Base-by-base conservation (phyloP, 1,140 invertebrate genomes). In the Matsumurasca onukii region DNA sequence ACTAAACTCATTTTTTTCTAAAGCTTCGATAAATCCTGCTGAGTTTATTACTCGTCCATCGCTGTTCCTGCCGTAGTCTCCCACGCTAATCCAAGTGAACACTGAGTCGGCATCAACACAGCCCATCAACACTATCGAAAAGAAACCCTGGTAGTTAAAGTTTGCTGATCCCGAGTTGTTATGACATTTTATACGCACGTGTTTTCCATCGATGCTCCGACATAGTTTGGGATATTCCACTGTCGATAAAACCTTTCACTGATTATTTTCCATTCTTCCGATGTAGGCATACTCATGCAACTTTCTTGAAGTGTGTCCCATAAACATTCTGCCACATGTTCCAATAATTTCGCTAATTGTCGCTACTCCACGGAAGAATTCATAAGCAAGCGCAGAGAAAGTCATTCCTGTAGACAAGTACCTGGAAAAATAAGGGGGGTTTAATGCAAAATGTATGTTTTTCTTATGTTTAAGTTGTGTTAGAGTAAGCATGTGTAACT, bases 31-130 rank as follows among this genome's bases (percentile, higher is more conserved):
- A 24, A 55, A 9, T 55, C 51, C 51, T 13, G 51, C 24, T 55
- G 51, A 55, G 51, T 55, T 24, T 15, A 55, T 55, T 24, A 55
- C 51, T 55, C 51, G 12, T 55, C 51, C 51, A 22, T 24, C 51
- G 24, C 51, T 55, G 51, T 55, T 24, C 20, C 51, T 55, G 20
- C 51, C 51, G 51, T 55, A 24, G 51, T 55, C 34, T 45, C 34
- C 34, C 9, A 45, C 34, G 17, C 34, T 45, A 45, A 45, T 45
- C 34, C 34, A 45, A 12, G 34, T 12, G 34, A n/a, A n/a, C n/a
- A n/a, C n/a, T 17, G 34, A 45, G 34, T 45, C 34, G 9, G 34
- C 34, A 45, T 45, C 34, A 45, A 45, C 34, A 45, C 34, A 45
- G 17, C 34, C 34, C 34, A 45, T 12, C 9, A 45, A 17, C 34